phyloP scores from a whole-genome alignment of 37 sponge, comb jelly and placozoan species.

The Chondrosia reniformis region DNA sequence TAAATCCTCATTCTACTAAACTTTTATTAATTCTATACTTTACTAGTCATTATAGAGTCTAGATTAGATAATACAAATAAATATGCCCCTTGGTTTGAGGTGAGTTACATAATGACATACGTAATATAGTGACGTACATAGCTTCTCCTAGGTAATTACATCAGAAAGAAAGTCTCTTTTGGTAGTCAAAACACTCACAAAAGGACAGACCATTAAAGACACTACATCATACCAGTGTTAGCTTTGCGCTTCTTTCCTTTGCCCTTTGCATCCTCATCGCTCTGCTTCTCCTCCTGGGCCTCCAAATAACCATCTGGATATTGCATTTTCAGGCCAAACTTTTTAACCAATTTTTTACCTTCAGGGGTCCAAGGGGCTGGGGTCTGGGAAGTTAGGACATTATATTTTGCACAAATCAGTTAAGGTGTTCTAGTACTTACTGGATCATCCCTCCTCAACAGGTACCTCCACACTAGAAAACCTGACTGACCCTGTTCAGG shows the following conservation, averaged over 20 bases:
- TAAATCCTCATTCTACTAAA: too few species aligned
- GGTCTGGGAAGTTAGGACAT: conserved; percentile 32
- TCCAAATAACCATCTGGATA: conserved; percentile 93
- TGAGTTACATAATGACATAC: too few species aligned
- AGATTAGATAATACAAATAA: too few species aligned
- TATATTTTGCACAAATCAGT: not conserved
- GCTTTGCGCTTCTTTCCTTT: conserved; percentile 20
- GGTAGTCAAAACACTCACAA: too few species aligned
- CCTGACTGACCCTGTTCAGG: conserved; percentile 70
- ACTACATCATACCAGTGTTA: not conserved
- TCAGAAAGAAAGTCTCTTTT: too few species aligned
- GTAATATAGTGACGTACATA: too few species aligned
- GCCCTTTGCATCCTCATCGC: not conserved
- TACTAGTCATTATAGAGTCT: too few species aligned
- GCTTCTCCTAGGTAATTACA: too few species aligned
- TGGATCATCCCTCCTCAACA: conserved; percentile 75
- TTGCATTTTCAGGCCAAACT: conserved; percentile 71
- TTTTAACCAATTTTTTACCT: conserved; percentile 68
- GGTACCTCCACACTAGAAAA: conserved; percentile 85
- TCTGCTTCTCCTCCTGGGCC: conserved; percentile 41
- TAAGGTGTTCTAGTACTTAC: conserved; percentile 20
- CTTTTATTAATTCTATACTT: too few species aligned
- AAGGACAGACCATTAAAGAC: too few species aligned
- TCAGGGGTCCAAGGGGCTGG: conserved; percentile 87
- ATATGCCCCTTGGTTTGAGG: too few species aligned